Conservation (phyloP, 1,140 invertebrate genomes). For the Drosophila punjabiensis region DNA sequence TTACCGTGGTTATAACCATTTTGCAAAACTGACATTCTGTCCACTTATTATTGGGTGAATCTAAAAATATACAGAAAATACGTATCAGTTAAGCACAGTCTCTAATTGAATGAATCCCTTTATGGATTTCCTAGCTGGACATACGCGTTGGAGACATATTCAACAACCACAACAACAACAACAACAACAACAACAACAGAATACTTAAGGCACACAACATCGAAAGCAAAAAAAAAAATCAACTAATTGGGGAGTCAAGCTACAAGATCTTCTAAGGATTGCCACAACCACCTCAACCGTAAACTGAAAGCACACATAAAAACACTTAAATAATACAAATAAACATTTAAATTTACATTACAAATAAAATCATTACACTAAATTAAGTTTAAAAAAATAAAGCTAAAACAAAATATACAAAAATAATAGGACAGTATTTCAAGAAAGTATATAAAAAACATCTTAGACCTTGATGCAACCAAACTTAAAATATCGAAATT, state of each 20-base stretch:
- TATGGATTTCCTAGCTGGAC: slow-evolving; percentile 5
- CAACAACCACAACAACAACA: slow-evolving; percentile 55
- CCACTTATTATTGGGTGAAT: slow-evolving; percentile 85
- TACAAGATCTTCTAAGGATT: background rate
- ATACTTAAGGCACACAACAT: slow-evolving; percentile 13
- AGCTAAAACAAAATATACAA: background rate
- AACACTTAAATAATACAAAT: background rate
- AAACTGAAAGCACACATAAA: slow-evolving; percentile 3
- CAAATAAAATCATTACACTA: background rate
- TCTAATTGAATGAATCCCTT: slow-evolving; percentile 3
- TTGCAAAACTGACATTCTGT: slow-evolving; percentile 86
- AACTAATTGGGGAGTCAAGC: background rate
- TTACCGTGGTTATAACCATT: slow-evolving; percentile 85
- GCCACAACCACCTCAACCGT: background rate
- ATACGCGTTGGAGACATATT: slow-evolving; percentile 82
- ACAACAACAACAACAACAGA: slow-evolving; percentile 5
- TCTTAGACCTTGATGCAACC: too few relatives aligned
- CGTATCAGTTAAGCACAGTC: slow-evolving; percentile 56
- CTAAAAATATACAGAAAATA: slow-evolving; percentile 85
- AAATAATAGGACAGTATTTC: background rate
- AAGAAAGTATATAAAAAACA: background rate
- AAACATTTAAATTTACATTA: background rate
- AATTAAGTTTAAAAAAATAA: background rate
- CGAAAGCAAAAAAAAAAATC: slow-evolving; percentile 1
- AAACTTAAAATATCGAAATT: background rate